Percentiles rank a stretch among this genome's conserved stretches.
Evolutionary conservation across 2,888 invertebrate species (phyloP).

Genomic region (Serripes groenlandicus): DNA sequence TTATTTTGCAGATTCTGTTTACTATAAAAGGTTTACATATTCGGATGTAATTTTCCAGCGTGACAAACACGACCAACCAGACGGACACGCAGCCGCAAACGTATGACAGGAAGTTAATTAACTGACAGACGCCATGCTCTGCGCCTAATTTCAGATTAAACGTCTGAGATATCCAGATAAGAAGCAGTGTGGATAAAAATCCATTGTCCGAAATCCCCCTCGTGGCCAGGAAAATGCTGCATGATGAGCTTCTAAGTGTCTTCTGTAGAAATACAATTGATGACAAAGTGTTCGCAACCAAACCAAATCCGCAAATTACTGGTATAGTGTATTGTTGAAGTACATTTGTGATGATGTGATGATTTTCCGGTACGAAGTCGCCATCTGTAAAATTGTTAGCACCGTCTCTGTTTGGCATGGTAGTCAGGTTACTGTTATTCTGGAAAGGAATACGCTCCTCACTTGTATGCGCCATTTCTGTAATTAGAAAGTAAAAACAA

Average conservation of each 20-base stretch:
- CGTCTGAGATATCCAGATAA: constrained; percentile 82
- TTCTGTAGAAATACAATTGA: constrained; percentile 91
- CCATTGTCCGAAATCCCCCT: constrained; percentile 93
- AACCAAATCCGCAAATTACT: constrained; percentile 90
- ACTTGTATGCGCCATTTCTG: neutral
- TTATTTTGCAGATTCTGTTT: constrained; percentile 68
- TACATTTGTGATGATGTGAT: constrained; percentile 35
- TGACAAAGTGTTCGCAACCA: constrained; percentile 91
- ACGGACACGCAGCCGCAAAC: constrained; percentile 90
- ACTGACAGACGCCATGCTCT: constrained; percentile 89
- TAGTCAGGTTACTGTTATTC: neutral
- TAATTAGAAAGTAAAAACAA: neutral
- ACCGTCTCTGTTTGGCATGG: neutral
- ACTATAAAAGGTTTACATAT: constrained; percentile 91
- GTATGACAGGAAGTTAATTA: constrained; percentile 90
- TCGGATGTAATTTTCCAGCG: constrained; percentile 93
- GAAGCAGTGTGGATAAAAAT: constrained; percentile 90
- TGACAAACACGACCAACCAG: constrained; percentile 95
- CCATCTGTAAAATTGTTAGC: neutral
- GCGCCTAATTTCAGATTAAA: constrained; percentile 81
- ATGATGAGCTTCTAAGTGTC: constrained; percentile 91
- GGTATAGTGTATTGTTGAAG: constrained; percentile 87
- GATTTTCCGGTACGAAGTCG: neutral
- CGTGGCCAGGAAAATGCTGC: constrained; percentile 92
- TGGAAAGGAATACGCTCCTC: neutral